Conservation (phyloP, 2,797 vertebrate genomes). For the Halcyon chelicuti region DNA sequence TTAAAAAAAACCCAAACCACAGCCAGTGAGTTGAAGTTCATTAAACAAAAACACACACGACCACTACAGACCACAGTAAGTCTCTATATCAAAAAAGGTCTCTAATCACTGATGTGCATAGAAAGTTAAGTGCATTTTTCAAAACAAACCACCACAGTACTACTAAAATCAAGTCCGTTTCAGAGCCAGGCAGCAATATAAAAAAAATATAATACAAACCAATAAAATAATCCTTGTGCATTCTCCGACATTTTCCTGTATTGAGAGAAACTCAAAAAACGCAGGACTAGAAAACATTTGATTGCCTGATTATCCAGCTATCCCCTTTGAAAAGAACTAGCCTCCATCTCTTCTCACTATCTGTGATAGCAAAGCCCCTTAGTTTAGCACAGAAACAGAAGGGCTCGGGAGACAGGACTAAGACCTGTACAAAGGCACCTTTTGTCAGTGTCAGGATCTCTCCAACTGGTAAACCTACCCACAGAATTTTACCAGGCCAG, state of each 20-base stretch:
- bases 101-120: neutral
- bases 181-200: neutral
- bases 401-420: accelerated
- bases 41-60: neutral
- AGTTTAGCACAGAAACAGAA: neutral
- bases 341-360: neutral
- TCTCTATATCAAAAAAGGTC: neutral
- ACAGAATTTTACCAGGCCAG: neutral
- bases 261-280: neutral
- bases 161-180: neutral
- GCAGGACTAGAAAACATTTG: neutral
- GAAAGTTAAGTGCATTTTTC: neutral
- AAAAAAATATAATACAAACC: neutral
- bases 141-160: neutral
- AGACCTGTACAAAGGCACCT: neutral
- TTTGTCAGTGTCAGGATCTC: neutral
- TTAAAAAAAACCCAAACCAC: neutral
- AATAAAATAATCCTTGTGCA: neutral
- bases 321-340: neutral
- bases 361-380: neutral
- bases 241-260: neutral
- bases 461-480: neutral
- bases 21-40: neutral
- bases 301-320: neutral
- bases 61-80: neutral